Base-by-base conservation (phyloP, 2,113 vertebrate species). In the Pelodiscus sinensis region DNA sequence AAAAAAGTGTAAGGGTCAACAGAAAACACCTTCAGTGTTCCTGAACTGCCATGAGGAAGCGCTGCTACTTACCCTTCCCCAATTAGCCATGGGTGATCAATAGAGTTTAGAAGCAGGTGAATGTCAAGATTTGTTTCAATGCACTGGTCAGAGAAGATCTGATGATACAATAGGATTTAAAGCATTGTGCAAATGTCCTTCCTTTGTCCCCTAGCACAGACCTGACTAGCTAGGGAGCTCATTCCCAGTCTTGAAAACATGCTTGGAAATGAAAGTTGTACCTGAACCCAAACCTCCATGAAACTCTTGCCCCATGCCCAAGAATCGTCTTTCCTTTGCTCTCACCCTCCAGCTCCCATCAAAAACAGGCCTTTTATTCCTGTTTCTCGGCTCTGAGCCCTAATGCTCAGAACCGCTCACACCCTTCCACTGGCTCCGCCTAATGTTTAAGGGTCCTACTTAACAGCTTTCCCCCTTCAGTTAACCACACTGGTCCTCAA, bases 41-140 rank as follows among this genome's bases (percentile, higher is more conserved):
- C 75, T 57, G 51, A 90, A 19, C 51, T 51, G 25, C 81, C 50
- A 51, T 56, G 35, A 75, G 55, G 38, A 80, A 80, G 82, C 27
- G 62, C 16, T 16, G 21, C 35, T 22, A 58, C 60, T 52, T 35
- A 2, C 31, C 12, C 82, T 86, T 44, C 83, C 10, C 68, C 79
- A 92, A 84, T 88, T 90, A 62, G 35, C 16, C n/a, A 56, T 57
- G 54, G 79, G 9, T 51, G 81, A 25, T 85, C 31, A 84, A 73
- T 54, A 79, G 31, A 82, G 73, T 62, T 57, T 75, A 79, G 35
- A 91, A 88, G 85, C 89, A 90, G 94, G 55, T 86, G 44, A 94
- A 85, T 56, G n/a, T 44, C 9, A 88, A 82, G 81, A 35, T 79
- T 52, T n/a, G 31, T 86, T 90, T 80, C 65, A 82, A 82, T 79